phyloP scores from a whole-genome alignment of 2,797 vertebrate genomes.

The Paratrypauchen microcephalus region DNA sequence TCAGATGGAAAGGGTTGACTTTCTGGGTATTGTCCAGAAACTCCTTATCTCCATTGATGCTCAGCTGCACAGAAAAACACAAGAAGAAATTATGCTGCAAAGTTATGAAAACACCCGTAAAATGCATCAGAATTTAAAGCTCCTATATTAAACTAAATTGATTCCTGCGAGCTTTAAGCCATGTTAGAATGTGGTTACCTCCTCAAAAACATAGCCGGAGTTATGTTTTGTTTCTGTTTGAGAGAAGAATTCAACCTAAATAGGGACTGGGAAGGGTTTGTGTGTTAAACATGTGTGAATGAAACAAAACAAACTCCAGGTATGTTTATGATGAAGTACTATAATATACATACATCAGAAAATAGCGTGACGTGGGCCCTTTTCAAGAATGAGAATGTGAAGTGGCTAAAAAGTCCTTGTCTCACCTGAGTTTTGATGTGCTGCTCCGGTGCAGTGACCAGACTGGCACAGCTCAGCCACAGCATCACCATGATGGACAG shows the following conservation, averaged over 20 bases:
- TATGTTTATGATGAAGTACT: too few relatives aligned
- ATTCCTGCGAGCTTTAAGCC: too few relatives aligned
- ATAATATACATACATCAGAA: too few relatives aligned
- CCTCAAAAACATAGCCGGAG: too few relatives aligned
- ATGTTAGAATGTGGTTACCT: too few relatives aligned
- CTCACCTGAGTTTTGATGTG: conserved; percentile 90
- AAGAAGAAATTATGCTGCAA: not conserved
- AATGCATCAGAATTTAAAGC: not conserved
- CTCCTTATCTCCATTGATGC: conserved; percentile 91
- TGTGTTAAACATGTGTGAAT: too few relatives aligned
- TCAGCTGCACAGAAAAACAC: conserved; percentile 72
- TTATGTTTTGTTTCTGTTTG: too few relatives aligned
- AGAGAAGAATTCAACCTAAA: too few relatives aligned
- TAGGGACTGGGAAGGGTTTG: too few relatives aligned
- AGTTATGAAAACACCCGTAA: not conserved
- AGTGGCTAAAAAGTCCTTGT: conserved; percentile 18
- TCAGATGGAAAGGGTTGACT: conserved; percentile 79
- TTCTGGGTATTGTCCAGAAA: conserved; percentile 83
- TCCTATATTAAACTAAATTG: too few relatives aligned
- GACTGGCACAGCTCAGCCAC: conserved; percentile 95
- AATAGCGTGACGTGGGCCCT: too few relatives aligned
- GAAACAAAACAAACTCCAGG: too few relatives aligned
- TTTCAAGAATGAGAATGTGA: not conserved
- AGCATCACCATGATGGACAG: conserved; percentile 95
- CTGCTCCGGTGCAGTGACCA: conserved; percentile 92